phyloP scores from a whole-genome alignment of 2,888 invertebrate species.

The Conistra vaccinii region DNA sequence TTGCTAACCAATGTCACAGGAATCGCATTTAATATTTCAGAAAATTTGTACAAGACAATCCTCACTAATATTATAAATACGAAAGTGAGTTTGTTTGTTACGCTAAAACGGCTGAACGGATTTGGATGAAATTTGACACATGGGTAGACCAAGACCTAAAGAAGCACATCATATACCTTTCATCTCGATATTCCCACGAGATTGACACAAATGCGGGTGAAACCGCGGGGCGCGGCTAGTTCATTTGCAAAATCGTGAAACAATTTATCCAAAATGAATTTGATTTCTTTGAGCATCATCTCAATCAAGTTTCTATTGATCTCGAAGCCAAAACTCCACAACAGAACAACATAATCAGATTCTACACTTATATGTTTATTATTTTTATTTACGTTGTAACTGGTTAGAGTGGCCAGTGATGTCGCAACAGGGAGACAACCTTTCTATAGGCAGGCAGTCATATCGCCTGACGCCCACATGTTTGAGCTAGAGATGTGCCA shows the following conservation, averaged over 20 bases:
- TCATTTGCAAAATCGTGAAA: not conserved
- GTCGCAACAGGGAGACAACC: constrained; percentile 83
- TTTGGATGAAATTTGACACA: no score
- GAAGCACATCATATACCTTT: no score
- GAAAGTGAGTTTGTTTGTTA: no score
- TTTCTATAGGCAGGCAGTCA: constrained; percentile 76
- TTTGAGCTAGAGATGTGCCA: constrained; percentile 68
- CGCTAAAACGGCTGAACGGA: no score
- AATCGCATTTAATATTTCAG: not conserved
- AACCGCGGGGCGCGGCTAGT: no score
- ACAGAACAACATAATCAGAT: constrained; percentile 62
- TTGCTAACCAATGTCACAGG: not conserved
- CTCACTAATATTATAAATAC: no score
- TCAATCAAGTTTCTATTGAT: constrained; percentile 38
- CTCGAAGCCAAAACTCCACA: constrained; percentile 33
- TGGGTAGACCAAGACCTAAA: no score
- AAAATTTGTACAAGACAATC: not conserved
- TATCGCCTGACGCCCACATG: constrained; percentile 81
- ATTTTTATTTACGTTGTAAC: constrained; percentile 66
- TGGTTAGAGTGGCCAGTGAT: constrained; percentile 66
- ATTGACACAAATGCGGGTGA: no score
- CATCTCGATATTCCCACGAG: no score
- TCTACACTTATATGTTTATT: constrained; percentile 64
- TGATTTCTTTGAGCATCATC: constrained; percentile 4
- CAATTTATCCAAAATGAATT: constrained; percentile 10